phyloP scores from a whole-genome alignment of 2,888 invertebrate genomes.

The Chaetogeoica ovagalla region DNA sequence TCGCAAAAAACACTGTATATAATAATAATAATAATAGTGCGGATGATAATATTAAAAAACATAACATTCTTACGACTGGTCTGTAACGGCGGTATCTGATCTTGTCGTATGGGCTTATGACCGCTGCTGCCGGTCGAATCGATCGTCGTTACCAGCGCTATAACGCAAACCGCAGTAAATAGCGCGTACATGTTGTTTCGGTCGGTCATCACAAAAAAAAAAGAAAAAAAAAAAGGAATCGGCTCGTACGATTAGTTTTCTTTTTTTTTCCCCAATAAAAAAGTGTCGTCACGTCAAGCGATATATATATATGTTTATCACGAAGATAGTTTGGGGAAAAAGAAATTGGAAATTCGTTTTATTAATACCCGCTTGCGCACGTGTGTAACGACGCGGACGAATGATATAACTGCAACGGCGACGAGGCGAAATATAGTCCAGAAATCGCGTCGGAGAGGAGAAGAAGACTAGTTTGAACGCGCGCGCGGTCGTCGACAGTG shows the following conservation, averaged over 20 bases:
- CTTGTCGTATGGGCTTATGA: conserved; percentile 9
- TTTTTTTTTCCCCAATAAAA: too few relatives aligned
- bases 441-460: too few relatives aligned
- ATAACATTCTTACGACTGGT: conserved; percentile 23
- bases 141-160: background rate
- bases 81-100: conserved; percentile 42
- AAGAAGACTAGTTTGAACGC: conserved; percentile 50
- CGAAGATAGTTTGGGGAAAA: background rate
- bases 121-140: background rate
- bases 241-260: too few relatives aligned
- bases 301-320: background rate
- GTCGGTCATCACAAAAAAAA: too few relatives aligned
- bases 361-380: background rate
- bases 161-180: background rate
- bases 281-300: too few relatives aligned
- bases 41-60: background rate
- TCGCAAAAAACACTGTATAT: too few relatives aligned
- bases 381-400: background rate
- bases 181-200: background rate
- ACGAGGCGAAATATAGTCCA: background rate
- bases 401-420: background rate
- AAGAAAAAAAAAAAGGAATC: too few relatives aligned
- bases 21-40: background rate
- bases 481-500: conserved; percentile 21
- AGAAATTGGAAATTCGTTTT: background rate